Conservation (phyloP, 2,888 invertebrate genomes). For the Hybos culiciformis region DNA sequence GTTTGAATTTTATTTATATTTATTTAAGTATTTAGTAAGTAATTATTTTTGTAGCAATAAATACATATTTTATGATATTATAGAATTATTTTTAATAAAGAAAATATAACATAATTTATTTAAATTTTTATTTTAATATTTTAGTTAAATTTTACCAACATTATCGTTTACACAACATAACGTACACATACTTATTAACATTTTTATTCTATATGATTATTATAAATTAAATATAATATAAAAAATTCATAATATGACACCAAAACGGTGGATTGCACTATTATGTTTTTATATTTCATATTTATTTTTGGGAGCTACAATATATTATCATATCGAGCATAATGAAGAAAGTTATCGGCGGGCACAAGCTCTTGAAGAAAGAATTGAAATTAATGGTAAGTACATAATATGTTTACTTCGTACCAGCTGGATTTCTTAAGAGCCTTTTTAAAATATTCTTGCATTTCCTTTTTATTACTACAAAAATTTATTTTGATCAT, state of each 20-base stretch:
- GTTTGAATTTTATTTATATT: too few relatives aligned
- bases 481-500: too few relatives aligned
- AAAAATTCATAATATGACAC: conserved; percentile 50
- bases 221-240: not conserved
- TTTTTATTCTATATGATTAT: not conserved
- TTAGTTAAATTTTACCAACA: not conserved
- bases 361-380: conserved; percentile 44
- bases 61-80: too few relatives aligned
- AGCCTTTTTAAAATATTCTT: too few relatives aligned
- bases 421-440: too few relatives aligned
- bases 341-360: conserved; percentile 50
- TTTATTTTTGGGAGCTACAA: conserved; percentile 67
- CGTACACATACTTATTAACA: not conserved
- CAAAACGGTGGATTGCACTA: conserved; percentile 64
- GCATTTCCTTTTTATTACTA: too few relatives aligned
- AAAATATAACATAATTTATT: too few relatives aligned
- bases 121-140: not conserved
- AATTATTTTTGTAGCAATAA: too few relatives aligned
- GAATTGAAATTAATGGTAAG: conserved; percentile 57
- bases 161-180: not conserved
- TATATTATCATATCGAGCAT: conserved; percentile 72
- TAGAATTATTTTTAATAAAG: too few relatives aligned
- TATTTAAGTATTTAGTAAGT: too few relatives aligned
- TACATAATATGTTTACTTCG: not conserved
- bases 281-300: conserved; percentile 62